Evolutionary conservation across 1,140 invertebrate species (phyloP), one percentile per base, ranked within the genome.

Genomic region (Neodiprion virginianus): DNA sequence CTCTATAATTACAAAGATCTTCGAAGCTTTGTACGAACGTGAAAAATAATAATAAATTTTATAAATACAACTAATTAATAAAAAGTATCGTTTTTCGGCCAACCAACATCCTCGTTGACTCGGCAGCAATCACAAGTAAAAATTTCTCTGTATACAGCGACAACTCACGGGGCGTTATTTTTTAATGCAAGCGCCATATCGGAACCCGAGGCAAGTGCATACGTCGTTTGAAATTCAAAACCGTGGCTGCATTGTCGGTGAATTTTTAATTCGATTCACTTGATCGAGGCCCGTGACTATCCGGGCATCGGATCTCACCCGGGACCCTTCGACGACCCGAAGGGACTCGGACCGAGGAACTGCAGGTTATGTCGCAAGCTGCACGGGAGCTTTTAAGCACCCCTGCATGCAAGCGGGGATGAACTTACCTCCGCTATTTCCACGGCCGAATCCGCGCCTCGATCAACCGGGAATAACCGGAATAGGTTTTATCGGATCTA

Each of bases 221-320:
- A 2, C 28, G 53, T 17, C 53, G 53, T 61, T 61, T 61, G 53
- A 61, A 61, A 61, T 8, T 61, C 53, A 17, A 61, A 17, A 61
- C 53, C 53, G n/a, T 61, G 11, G 11, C 53, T 12, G 53, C 11
- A 61, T 14, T 61, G n/a, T 17, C 53, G 53, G 11, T 61, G 53
- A 61, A 61, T 61, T 61, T 61, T 61, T 61, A 61, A 61, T 61
- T 61, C 53, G 53, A 14, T 61, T 61, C 53, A 61, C 53, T 61
- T 61, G 53, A 61, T 61, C 53, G 53, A 14, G 53, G 53, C 53
- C 53, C 53, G 53, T 61, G 53, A 61, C 53, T 61, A 61, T 61
- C 53, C 53, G 53, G n/a, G 53, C 11, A 61, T 17, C 53, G 53
- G 53, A 61, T 61, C 53, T 61, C 11, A 61, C 28, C 28, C 11